phyloP scores from a whole-genome alignment of 2,888 invertebrate species.

The Parapristionchus giblindavisi region DNA sequence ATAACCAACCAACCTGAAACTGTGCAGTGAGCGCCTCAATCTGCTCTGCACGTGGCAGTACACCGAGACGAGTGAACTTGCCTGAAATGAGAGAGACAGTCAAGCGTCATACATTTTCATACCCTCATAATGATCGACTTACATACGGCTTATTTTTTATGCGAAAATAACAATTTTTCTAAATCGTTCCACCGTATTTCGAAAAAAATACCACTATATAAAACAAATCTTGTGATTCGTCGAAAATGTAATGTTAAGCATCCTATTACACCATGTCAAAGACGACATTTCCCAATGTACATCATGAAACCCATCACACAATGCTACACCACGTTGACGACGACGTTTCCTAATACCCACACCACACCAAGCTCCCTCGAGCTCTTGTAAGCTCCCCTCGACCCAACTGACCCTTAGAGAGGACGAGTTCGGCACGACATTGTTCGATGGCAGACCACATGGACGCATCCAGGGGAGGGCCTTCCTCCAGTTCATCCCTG shows the following conservation, averaged over 20 bases:
- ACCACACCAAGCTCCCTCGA: no score
- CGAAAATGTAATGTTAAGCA: no score
- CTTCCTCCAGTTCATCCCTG: constrained; percentile 45
- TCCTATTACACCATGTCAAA: no score
- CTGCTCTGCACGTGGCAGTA: constrained; percentile 59
- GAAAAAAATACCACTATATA: no score
- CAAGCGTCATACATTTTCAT: no score
- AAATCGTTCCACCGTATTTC: no score
- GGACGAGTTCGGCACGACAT: constrained; percentile 61
- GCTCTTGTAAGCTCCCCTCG: no score
- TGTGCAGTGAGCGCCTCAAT: constrained; percentile 63
- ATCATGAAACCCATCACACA: background rate
- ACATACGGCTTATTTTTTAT: no score
- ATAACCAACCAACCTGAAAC: constrained; percentile 53
- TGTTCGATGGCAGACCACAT: constrained; percentile 65
- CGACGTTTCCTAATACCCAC: constrained; percentile 12
- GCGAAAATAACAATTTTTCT: no score
- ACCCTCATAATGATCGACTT: no score
- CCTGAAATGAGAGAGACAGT: constrained; percentile 40
- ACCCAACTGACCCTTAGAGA: constrained; percentile 44
- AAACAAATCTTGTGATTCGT: background rate
- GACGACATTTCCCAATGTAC: background rate
- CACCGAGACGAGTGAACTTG: constrained; percentile 60
- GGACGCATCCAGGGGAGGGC: constrained; percentile 50
- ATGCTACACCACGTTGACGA: no score